Conservation (phyloP, 1,140 invertebrate genomes). For the Argopecten irradians region DNA sequence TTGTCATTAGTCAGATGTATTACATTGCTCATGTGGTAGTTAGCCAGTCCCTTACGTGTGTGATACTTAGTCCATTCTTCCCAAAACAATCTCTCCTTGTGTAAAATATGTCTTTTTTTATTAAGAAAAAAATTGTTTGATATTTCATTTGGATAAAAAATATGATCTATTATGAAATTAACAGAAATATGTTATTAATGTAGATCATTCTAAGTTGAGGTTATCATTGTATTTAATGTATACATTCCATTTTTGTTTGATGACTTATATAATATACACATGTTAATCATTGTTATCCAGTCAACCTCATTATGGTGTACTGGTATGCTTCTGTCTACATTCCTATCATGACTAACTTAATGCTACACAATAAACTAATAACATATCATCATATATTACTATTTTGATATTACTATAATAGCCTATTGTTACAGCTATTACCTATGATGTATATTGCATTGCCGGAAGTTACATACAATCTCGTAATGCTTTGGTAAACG, state of each 20-base stretch:
- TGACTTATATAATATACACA: neutral
- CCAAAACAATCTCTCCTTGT: too few species aligned
- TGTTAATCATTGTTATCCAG: neutral
- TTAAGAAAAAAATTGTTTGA: too few species aligned
- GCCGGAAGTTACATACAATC: neutral
- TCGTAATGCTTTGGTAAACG: neutral
- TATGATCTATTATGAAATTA: too few species aligned
- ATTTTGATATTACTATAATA: neutral
- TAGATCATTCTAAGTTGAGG: too few species aligned
- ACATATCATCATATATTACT: neutral
- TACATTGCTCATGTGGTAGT: neutral
- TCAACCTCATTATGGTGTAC: neutral
- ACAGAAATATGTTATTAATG: too few species aligned
- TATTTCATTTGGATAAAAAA: too few species aligned
- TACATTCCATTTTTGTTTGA: constrained; percentile 6
- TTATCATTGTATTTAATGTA: neutral
- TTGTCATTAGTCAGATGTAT: neutral
- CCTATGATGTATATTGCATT: neutral
- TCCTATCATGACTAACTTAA: neutral
- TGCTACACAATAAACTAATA: neutral
- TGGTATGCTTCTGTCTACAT: neutral
- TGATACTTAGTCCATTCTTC: too few species aligned
- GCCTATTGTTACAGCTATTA: neutral
- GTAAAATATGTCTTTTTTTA: too few species aligned
- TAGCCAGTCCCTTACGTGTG: neutral